Conservation (phyloP, 2,797 vertebrate species). For the Setipinna tenuifilis region DNA sequence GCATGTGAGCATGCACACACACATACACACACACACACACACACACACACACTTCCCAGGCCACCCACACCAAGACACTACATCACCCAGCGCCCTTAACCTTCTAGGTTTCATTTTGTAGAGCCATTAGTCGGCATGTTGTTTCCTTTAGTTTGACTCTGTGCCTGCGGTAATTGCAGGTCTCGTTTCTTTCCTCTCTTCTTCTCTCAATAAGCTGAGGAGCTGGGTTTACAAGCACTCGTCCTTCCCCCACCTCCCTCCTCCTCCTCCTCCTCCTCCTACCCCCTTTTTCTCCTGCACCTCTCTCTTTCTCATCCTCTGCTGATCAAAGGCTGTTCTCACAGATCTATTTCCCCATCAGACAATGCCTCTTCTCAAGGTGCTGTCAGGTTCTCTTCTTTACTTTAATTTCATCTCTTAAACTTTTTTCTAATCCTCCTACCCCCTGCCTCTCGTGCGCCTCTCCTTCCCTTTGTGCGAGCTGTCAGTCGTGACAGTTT, state of each 20-base stretch:
- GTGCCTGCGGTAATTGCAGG: slow-evolving; percentile 57
- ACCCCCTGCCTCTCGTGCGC: slow-evolving; percentile 70
- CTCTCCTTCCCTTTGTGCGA: slow-evolving; percentile 73
- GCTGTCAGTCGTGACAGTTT: slow-evolving; percentile 80
- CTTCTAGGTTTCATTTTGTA: slow-evolving; percentile 43
- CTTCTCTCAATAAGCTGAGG: slow-evolving; percentile 63
- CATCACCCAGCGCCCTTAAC: slow-evolving; percentile 32
- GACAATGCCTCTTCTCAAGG: slow-evolving; percentile 80
- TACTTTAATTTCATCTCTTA: slow-evolving; percentile 82
- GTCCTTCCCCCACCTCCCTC: slow-evolving; percentile 55
- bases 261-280: slow-evolving; percentile 19
- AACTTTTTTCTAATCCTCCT: slow-evolving; percentile 75
- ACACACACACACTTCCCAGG: not conserved
- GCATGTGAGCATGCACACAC: too few relatives aligned
- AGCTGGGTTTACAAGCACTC: slow-evolving; percentile 74
- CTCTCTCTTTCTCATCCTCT: slow-evolving; percentile 62
- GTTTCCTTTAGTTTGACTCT: slow-evolving; percentile 54
- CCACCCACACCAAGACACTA: slow-evolving; percentile 13
- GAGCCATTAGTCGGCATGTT: slow-evolving; percentile 48
- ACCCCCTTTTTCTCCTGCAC: slow-evolving; percentile 43
- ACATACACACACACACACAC: too few relatives aligned
- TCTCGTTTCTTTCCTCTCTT: slow-evolving; percentile 54
- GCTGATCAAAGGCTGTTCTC: slow-evolving; percentile 77
- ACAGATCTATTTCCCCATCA: slow-evolving; percentile 76
- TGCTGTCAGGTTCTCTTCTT: slow-evolving; percentile 81